These are phyloP conservation scores for Nephila pilipes DNA, from an alignment of 1,140 invertebrate species.

Conservation along the genomic window DNA sequence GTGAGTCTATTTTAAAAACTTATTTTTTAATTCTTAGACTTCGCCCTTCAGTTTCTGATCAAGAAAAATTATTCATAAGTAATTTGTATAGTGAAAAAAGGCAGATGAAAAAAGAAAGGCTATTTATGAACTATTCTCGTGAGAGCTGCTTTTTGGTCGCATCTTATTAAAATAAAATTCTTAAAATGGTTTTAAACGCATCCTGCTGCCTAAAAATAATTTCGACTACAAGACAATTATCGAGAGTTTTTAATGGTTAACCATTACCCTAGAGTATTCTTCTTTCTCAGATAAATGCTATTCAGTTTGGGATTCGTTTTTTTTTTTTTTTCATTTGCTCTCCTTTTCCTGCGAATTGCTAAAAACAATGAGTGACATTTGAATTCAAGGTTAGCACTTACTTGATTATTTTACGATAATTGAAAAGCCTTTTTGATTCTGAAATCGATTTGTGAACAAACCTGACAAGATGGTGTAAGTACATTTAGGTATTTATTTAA, in stretches of 20 bases:
- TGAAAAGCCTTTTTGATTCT: conserved; percentile 51
- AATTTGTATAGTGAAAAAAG: conserved; percentile 28
- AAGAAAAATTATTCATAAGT: not conserved
- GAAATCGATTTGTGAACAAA: not conserved
- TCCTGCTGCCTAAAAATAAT: conserved; percentile 46
- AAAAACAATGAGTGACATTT: conserved; percentile 47
- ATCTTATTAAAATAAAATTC: conserved; percentile 60
- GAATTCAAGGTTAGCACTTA: conserved; percentile 43
- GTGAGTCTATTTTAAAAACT: not conserved
- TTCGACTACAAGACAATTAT: conserved; percentile 42
- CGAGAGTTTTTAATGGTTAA: conserved; percentile 27
- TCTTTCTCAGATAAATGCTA: not conserved
- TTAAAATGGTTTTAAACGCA: conserved; percentile 2
- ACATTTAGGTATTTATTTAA: too few relatives aligned
- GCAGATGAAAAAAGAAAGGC: not conserved
- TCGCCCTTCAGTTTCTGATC: not conserved
- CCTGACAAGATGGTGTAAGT: not conserved
- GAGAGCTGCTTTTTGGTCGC: conserved; percentile 2
- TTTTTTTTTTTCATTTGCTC: not conserved
- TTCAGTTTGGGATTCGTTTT: not conserved
- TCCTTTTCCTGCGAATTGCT: not conserved
- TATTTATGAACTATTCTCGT: conserved; percentile 50
- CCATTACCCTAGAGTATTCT: conserved; percentile 42
- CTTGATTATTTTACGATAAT: conserved; percentile 58
- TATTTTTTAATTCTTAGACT: not conserved